Evolutionary conservation across 2,888 invertebrate species (phyloP).

Genomic region (Itoplectis maculator): DNA sequence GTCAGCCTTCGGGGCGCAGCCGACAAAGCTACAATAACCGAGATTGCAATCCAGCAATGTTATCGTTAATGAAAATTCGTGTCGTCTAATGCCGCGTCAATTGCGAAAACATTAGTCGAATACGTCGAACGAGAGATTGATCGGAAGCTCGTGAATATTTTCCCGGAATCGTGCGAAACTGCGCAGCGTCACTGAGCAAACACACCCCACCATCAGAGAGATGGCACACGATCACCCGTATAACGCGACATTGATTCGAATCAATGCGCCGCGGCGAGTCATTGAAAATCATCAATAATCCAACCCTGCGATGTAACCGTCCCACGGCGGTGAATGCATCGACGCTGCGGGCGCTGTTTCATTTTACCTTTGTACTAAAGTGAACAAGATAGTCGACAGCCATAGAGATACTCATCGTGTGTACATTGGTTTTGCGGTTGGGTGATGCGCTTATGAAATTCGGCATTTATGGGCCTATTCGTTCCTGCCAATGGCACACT

Average conservation of each 20-base stretch:
- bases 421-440: not conserved
- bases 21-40: not conserved
- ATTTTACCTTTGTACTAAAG: not conserved
- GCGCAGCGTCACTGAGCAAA: not conserved
- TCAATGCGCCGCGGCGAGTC: not conserved
- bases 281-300: not conserved
- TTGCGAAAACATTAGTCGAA: conserved; percentile 5
- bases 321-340: not conserved
- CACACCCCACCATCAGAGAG: too few relatives aligned
- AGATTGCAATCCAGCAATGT: not conserved
- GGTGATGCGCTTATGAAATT: not conserved
- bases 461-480: not conserved
- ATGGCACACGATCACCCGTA: not conserved
- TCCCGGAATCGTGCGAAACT: too few relatives aligned
- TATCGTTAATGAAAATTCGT: not conserved
- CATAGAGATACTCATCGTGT: not conserved
- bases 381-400: not conserved
- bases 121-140: not conserved
- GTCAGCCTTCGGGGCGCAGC: not conserved
- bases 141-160: not conserved
- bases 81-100: not conserved
- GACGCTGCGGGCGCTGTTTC: not conserved
- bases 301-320: not conserved
- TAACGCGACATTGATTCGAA: not conserved
- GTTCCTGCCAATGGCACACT: not conserved